Conservation (phyloP, 2,888 invertebrate species). For the Lepeophtheirus nordmannii region DNA sequence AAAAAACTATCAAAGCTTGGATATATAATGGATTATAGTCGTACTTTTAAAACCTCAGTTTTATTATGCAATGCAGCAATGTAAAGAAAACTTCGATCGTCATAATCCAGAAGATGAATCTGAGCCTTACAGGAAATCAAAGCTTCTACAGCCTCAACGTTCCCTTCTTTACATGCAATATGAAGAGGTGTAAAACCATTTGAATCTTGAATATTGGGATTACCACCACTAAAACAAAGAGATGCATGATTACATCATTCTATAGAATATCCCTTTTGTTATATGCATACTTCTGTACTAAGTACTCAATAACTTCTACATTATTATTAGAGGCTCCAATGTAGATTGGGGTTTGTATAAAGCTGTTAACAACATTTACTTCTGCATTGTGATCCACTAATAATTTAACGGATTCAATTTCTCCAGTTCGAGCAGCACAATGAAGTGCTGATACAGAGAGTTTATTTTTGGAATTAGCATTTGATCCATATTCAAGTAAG, state of each 20-base stretch:
- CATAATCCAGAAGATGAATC: slow-evolving; percentile 31
- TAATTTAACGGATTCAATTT: slow-evolving; percentile 9
- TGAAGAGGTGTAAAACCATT: slow-evolving; percentile 35
- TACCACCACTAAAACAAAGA: too few species aligned
- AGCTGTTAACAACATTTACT: not conserved
- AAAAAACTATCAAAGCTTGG: too few species aligned
- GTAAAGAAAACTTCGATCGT: slow-evolving; percentile 9
- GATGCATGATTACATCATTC: not conserved
- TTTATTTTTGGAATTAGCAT: slow-evolving; percentile 3
- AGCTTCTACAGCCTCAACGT: slow-evolving; percentile 38
- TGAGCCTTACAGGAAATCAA: slow-evolving; percentile 37
- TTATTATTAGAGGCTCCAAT: slow-evolving; percentile 12
- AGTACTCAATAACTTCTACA: slow-evolving; percentile 18
- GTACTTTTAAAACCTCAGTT: not conserved
- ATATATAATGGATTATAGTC: too few species aligned
- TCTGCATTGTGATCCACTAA: not conserved
- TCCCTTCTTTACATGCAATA: slow-evolving; percentile 41
- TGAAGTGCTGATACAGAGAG: not conserved
- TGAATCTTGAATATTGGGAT: too few species aligned
- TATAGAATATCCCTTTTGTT: not conserved
- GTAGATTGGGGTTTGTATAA: not conserved
- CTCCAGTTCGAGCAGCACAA: slow-evolving; percentile 16
- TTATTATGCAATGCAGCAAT: slow-evolving; percentile 19
- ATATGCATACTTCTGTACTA: not conserved
- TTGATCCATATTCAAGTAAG: not conserved